A percentile compares a stretch with the other conserved stretches of the same genome.
Conservation (phyloP, 2,888 invertebrate species). For the Pristionchus maxplancki region DNA sequence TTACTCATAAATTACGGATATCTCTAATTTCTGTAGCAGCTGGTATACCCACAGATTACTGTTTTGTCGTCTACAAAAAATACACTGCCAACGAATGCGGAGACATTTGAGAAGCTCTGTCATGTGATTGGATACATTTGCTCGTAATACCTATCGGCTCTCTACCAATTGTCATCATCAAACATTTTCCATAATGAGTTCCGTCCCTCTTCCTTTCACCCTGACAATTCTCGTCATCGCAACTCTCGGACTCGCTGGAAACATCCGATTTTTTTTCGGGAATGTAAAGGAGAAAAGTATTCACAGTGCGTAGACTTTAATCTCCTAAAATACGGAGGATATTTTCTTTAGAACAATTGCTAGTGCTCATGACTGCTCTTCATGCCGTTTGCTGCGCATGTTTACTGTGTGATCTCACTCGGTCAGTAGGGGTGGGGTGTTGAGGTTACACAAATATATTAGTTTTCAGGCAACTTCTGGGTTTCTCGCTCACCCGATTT, state of each 20-base stretch:
- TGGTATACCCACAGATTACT: too few species aligned
- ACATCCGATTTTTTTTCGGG: background rate
- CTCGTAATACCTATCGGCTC: too few species aligned
- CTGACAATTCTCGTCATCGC: background rate
- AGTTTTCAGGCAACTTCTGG: too few species aligned
- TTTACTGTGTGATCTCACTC: background rate
- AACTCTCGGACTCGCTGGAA: background rate
- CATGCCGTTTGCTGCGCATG: background rate
- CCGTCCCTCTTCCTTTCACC: background rate
- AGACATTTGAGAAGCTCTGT: too few species aligned
- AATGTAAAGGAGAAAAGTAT: background rate
- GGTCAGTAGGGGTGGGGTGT: background rate
- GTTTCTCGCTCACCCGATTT: too few species aligned
- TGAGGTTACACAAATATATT: too few species aligned
- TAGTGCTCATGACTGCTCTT: slow-evolving; percentile 22
- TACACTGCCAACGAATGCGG: too few species aligned
- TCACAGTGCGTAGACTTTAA: background rate
- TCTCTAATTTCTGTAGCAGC: too few species aligned
- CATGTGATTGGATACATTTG: too few species aligned
- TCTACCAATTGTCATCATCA: too few species aligned
- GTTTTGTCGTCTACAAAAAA: too few species aligned
- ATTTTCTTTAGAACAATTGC: background rate
- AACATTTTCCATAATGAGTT: background rate
- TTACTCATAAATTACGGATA: too few species aligned
- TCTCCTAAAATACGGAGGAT: background rate